A percentile compares a stretch with the other conserved stretches of the same genome.
Evolutionary conservation across 1,140 invertebrate genomes (phyloP).

Genomic region (Drosophila burlai): DNA sequence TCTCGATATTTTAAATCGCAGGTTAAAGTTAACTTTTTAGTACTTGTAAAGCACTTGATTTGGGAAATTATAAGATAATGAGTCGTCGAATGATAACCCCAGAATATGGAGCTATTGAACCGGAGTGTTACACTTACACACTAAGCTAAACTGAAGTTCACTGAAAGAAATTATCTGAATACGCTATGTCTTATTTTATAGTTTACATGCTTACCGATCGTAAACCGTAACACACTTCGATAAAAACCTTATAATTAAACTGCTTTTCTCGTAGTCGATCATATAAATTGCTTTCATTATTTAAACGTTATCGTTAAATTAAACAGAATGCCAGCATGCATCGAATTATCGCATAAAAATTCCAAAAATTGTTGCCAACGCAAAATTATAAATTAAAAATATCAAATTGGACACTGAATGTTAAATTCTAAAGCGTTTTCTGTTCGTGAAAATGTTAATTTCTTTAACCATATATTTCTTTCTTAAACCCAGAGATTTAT

Average conservation of each 20-base stretch:
- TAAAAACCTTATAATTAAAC: neutral
- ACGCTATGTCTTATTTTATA: neutral
- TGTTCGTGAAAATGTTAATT: neutral
- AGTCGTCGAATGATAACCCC: slow-evolving; percentile 61
- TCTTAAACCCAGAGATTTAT: neutral
- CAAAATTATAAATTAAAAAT: neutral
- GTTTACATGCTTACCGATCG: neutral
- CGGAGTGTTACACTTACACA: slow-evolving; percentile 28
- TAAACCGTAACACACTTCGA: neutral
- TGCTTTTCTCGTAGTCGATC: neutral
- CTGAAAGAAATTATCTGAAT: slow-evolving; percentile 22
- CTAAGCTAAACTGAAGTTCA: slow-evolving; percentile 28
- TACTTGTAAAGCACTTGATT: slow-evolving; percentile 4
- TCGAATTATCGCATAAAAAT: neutral
- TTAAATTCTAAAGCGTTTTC: neutral
- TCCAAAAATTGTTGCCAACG: neutral
- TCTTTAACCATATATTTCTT: too few relatives aligned
- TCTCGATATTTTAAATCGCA: neutral
- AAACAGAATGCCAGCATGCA: neutral
- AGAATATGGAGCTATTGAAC: slow-evolving; percentile 50
- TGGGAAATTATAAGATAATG: neutral
- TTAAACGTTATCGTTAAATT: neutral
- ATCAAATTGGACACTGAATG: neutral
- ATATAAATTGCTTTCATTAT: neutral
- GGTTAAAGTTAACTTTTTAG: slow-evolving; percentile 32